These are phyloP conservation scores for Selene dorsalis DNA, from an alignment of 2,797 vertebrate genomes.

Conservation along the genomic window DNA sequence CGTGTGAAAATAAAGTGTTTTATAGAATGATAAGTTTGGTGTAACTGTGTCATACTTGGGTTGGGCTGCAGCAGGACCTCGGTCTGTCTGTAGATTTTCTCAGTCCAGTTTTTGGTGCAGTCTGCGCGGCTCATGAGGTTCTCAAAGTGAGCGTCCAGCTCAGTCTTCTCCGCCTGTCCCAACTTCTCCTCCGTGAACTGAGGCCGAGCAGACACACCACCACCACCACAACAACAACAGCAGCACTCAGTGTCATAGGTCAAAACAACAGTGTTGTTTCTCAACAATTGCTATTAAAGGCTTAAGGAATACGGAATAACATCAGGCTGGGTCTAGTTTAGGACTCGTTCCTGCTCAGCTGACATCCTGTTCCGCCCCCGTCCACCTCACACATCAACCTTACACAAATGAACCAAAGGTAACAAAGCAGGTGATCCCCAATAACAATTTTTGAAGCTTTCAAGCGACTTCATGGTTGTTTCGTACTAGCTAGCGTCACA, in stretches of 20 bases:
- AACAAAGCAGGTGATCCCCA: background rate
- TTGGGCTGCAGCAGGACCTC: slow-evolving; percentile 95
- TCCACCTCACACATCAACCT: background rate
- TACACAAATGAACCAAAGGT: background rate
- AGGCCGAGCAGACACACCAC: background rate
- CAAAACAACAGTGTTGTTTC: background rate
- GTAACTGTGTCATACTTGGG: slow-evolving; percentile 86
- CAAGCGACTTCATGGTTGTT: background rate
- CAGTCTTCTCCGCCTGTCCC: slow-evolving; percentile 94
- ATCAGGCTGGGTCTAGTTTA: slow-evolving; percentile 1
- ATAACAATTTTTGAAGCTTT: background rate
- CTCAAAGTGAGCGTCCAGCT: slow-evolving; percentile 93
- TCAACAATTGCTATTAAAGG: background rate
- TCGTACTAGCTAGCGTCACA: background rate
- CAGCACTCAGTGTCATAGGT: background rate
- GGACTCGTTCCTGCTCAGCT: background rate
- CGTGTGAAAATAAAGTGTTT: background rate
- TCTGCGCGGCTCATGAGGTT: slow-evolving; percentile 92
- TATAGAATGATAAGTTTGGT: background rate
- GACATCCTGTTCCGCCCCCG: background rate
- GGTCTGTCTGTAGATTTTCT: slow-evolving; percentile 93
- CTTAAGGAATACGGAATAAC: background rate
- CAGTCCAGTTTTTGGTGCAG: slow-evolving; percentile 94
- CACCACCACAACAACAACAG: background rate
- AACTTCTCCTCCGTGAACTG: slow-evolving; percentile 97